A percentile compares a stretch with the other conserved stretches of the same genome.
phyloP scores from a whole-genome alignment of 2,888 invertebrate species.

The Pterostichus madidus region DNA sequence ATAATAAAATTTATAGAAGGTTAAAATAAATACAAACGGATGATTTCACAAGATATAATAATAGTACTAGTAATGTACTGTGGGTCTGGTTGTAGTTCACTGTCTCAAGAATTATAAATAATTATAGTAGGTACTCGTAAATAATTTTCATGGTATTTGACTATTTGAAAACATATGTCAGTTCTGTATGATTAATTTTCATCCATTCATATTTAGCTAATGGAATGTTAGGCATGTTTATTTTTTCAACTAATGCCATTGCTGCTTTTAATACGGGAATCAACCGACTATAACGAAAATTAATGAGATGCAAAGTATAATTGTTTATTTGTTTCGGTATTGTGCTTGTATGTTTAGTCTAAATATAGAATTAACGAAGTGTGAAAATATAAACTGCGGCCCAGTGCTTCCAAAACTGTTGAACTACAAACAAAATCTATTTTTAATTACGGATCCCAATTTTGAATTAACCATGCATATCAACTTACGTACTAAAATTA shows the following conservation, averaged over 20 bases:
- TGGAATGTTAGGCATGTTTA: constrained; percentile 30
- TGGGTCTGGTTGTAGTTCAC: too few relatives aligned
- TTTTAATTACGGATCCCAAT: too few relatives aligned
- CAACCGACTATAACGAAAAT: constrained; percentile 52
- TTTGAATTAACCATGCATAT: too few relatives aligned
- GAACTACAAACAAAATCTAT: too few relatives aligned
- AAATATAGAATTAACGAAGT: constrained; percentile 63
- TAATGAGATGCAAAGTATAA: constrained; percentile 54
- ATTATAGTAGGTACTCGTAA: too few relatives aligned
- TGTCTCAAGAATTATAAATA: too few relatives aligned
- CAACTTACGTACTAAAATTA: too few relatives aligned
- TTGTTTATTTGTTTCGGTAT: constrained; percentile 58
- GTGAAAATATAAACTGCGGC: constrained; percentile 43
- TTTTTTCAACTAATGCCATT: constrained; percentile 33
- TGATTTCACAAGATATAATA: too few relatives aligned
- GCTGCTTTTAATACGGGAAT: constrained; percentile 32
- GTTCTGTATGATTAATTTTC: constrained; percentile 8
- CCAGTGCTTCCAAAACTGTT: constrained; percentile 17
- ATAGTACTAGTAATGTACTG: too few relatives aligned
- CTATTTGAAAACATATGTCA: not conserved
- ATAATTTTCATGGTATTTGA: too few relatives aligned
- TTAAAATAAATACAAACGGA: too few relatives aligned
- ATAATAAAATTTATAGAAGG: too few relatives aligned
- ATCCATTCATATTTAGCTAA: constrained; percentile 35
- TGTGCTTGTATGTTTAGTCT: constrained; percentile 42